phyloP scores from a whole-genome alignment of 2,888 invertebrate species.

The Altica lythri region DNA sequence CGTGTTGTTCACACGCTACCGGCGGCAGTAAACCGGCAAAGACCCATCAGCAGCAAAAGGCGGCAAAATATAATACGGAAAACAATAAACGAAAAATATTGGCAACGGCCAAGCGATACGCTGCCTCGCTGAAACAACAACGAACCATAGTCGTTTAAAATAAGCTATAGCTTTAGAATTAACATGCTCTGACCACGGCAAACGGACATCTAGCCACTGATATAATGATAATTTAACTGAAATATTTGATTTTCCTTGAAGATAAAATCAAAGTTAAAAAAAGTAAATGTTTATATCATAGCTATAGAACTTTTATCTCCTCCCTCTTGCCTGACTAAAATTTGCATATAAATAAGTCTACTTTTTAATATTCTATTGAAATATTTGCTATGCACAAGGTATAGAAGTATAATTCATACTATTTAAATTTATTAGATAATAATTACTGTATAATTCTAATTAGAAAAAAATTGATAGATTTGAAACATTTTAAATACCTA shows the following conservation, averaged over 20 bases:
- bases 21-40: slow-evolving; percentile 20
- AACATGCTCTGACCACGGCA: slow-evolving; percentile 6
- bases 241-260: slow-evolving; percentile 5
- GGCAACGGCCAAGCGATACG: slow-evolving; percentile 1
- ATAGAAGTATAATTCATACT: no score
- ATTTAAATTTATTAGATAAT: no score
- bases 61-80: slow-evolving; percentile 20
- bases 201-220: slow-evolving; percentile 9
- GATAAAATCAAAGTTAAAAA: no score
- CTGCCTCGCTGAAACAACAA: slow-evolving; percentile 1
- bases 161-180: slow-evolving; percentile 11
- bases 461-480: no score
- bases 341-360: no score
- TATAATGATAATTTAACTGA: slow-evolving; percentile 9
- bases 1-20: slow-evolving; percentile 34
- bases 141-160: slow-evolving; percentile 13
- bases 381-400: background rate
- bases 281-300: no score
- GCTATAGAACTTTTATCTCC: no score
- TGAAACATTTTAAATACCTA: no score
- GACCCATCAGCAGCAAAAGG: slow-evolving; percentile 14
- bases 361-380: background rate
- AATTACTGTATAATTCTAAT: no score
- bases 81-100: slow-evolving; percentile 22
- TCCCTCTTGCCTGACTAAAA: no score